phyloP scores from a whole-genome alignment of 2,888 invertebrate genomes.

The Mystacides longicornis region DNA sequence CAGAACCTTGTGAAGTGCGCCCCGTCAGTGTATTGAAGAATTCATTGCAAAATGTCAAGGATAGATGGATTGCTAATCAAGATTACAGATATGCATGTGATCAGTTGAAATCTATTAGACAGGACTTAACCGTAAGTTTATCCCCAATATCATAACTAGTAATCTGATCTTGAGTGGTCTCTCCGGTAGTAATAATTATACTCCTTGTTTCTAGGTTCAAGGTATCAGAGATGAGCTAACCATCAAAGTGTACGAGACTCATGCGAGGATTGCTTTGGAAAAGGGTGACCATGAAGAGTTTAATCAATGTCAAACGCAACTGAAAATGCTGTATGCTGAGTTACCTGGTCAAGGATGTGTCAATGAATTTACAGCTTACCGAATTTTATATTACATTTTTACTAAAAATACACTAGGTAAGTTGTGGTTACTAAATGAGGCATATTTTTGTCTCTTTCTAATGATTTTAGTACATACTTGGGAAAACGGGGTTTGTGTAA shows the following conservation, averaged over 20 bases:
- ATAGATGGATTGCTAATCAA: conserved; percentile 80
- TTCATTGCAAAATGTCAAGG: conserved; percentile 85
- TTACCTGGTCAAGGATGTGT: conserved; percentile 63
- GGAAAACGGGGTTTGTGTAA: too few species aligned
- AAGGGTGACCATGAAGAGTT: conserved; percentile 98
- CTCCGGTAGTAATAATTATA: neutral
- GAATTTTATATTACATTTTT: conserved; percentile 95
- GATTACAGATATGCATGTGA: conserved; percentile 98
- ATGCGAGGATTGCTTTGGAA: conserved; percentile 95
- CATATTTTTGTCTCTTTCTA: too few species aligned
- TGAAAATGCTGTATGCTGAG: conserved; percentile 88
- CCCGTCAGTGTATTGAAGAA: conserved; percentile 78
- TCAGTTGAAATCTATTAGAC: conserved; percentile 96
- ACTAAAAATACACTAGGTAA: conserved; percentile 95
- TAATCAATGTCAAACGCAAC: conserved; percentile 98
- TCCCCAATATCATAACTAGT: neutral
- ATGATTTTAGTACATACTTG: too few species aligned
- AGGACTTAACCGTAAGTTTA: conserved; percentile 87
- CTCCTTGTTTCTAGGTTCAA: conserved; percentile 63
- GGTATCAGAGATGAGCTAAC: conserved; percentile 91
- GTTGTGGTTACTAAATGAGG: too few species aligned
- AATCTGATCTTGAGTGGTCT: neutral
- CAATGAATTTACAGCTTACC: conserved; percentile 92
- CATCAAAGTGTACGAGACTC: conserved; percentile 97
- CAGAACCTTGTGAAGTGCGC: conserved; percentile 84